Evolutionary conservation across 2,113 vertebrate species (phyloP).

Genomic region (Varanus komodoensis): DNA sequence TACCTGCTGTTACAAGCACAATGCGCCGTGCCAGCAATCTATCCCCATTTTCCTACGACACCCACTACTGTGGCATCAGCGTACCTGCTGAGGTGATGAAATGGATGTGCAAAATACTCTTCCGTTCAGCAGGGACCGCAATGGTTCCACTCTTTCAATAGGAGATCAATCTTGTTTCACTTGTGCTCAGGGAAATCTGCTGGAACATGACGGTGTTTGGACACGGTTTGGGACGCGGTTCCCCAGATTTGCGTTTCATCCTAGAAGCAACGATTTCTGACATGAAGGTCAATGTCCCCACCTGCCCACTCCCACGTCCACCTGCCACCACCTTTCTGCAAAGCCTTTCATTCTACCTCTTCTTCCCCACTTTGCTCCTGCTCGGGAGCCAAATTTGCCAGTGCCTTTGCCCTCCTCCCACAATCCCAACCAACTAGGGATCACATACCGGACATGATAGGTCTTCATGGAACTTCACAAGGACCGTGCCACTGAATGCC

Average conservation of each 20-base stretch:
- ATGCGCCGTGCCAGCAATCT: neutral
- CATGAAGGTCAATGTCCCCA: neutral
- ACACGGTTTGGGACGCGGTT: accelerated
- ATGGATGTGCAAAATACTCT: neutral
- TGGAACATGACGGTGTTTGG: neutral
- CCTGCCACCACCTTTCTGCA: too few relatives aligned
- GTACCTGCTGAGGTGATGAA: neutral
- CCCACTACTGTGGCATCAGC: neutral
- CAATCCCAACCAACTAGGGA: neutral
- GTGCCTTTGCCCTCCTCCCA: neutral
- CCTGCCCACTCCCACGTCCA: too few relatives aligned
- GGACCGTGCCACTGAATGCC: neutral
- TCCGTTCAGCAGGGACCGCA: neutral
- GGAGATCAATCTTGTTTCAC: neutral
- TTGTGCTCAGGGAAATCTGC: neutral
- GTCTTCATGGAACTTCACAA: neutral
- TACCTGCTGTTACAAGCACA: neutral
- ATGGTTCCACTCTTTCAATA: neutral
- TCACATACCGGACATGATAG: neutral
- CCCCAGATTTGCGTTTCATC: neutral
- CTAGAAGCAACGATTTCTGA: neutral
- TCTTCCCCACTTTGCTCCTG: neutral
- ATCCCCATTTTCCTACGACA: neutral
- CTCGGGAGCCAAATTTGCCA: neutral
- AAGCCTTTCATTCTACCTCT: neutral